Conservation (phyloP, 1,140 invertebrate species). For the Formica selysi region DNA sequence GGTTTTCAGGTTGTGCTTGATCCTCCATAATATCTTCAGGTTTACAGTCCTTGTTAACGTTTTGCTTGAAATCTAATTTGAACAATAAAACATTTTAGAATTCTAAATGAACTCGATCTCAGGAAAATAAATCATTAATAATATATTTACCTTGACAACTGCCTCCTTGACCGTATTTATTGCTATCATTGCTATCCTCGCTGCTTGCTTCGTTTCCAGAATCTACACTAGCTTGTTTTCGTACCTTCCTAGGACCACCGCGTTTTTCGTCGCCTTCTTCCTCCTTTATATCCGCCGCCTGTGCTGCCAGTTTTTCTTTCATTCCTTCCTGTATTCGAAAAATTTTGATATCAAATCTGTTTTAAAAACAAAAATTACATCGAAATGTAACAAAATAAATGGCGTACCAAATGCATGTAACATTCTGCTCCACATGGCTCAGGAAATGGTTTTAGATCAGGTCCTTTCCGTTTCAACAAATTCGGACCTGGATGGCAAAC, state of each 20-base stretch:
- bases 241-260: conserved; percentile 87
- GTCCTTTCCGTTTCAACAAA: conserved; percentile 94
- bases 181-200: conserved; percentile 97
- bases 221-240: conserved; percentile 91
- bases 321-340: conserved; percentile 89
- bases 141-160: conserved; percentile 83
- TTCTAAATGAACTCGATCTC: background rate
- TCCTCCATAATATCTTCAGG: conserved; percentile 81
- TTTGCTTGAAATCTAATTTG: conserved; percentile 83
- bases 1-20: conserved; percentile 84
- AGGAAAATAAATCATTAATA: background rate
- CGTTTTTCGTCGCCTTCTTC: conserved; percentile 87
- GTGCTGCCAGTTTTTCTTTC: conserved; percentile 92
- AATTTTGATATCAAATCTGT: background rate
- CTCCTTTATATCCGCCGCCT: conserved; percentile 88
- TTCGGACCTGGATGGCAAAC: conserved; percentile 97
- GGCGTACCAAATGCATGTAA: conserved; percentile 93
- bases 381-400: too few relatives aligned
- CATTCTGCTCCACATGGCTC: conserved; percentile 96
- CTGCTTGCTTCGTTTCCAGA: conserved; percentile 97
- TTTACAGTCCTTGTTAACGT: conserved; percentile 84
- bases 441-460: conserved; percentile 94
- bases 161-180: conserved; percentile 87
- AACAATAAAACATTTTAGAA: conserved; percentile 18
- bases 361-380: background rate